Conservation (phyloP, 2,797 vertebrate species). For the Geotrypetes seraphini region DNA sequence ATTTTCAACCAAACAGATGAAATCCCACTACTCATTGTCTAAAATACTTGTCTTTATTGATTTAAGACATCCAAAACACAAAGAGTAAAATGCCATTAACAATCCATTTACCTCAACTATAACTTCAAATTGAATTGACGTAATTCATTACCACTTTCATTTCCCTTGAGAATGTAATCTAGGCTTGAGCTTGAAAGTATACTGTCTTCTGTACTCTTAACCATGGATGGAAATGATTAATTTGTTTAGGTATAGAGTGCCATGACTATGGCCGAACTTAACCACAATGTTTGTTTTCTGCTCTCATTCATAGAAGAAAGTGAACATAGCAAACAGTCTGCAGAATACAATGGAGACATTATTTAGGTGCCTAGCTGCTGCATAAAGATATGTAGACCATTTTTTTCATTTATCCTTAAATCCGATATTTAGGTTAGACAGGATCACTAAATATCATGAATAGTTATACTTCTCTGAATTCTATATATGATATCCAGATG, state of each 20-base stretch:
- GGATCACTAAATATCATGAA: no score
- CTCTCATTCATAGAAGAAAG: no score
- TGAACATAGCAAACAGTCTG: no score
- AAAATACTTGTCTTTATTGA: constrained; percentile 22
- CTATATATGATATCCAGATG: no score
- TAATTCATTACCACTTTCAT: constrained; percentile 2
- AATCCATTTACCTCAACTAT: constrained; percentile 24
- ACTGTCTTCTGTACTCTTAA: neutral
- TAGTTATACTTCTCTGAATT: no score
- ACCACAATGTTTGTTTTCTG: neutral
- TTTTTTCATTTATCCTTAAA: no score
- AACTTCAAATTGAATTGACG: constrained; percentile 8
- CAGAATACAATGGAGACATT: no score
- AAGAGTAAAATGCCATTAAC: constrained; percentile 24
- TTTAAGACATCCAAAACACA: constrained; percentile 13
- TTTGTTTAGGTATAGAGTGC: neutral
- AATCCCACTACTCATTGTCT: constrained; percentile 6
- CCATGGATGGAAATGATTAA: neutral
- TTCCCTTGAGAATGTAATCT: constrained; percentile 3
- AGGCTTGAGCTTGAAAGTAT: neutral
- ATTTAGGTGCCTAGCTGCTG: no score
- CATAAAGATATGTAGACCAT: no score
- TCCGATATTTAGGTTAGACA: no score
- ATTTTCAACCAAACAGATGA: constrained; percentile 8
- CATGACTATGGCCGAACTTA: neutral